Evolutionary conservation across 2,113 vertebrate species (phyloP), one percentile per base, ranked within the genome.

Genomic region (Lagopus leucura): DNA sequence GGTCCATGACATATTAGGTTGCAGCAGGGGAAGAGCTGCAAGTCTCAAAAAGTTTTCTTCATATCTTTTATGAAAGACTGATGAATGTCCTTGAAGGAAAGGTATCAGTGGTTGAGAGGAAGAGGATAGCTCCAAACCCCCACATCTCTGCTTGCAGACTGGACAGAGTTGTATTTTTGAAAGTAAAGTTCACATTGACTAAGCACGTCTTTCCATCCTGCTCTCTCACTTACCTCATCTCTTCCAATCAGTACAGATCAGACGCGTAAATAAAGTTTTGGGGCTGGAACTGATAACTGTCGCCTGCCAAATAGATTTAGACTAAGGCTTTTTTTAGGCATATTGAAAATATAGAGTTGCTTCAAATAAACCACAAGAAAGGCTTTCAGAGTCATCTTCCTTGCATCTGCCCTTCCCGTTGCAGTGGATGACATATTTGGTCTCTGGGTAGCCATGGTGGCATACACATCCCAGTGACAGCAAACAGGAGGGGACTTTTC

Each of bases 181-280:
- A 96, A 89, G 21, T 86, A 92, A 90, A 88, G 34, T 43, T 86
- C 66, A 8, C 34, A 60, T 10, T 94, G 79, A 67, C 50, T 95
- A 42, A 34, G 45, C 92, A 66, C 42, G 38, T 81, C 89, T 95
- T 78, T 89, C 58, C 85, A 78, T 83, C 74, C 63, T 63, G 13
- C 25, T 90, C 74, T 90, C 93, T 74, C 80, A 88, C 67, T 96
- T 87, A 86, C 90, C 85, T 94, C 88, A 93, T 90, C 90, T 92
- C 95, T 94, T 96, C 86, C 48, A 5, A 71, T 95, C 88, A 90
- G 81, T 78, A 89, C 38, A 94, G 57, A 95, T 93, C 48, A 96
- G 74, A 88, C 72, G 94, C 3, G 7, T 66, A 95, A 88, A 78
- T 66, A 57, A 64, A 43, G 4, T 36, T 94, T 96, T 91, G 12